Evolutionary conservation across 2,888 invertebrate genomes (phyloP).

Genomic region (Agriotes lineatus): DNA sequence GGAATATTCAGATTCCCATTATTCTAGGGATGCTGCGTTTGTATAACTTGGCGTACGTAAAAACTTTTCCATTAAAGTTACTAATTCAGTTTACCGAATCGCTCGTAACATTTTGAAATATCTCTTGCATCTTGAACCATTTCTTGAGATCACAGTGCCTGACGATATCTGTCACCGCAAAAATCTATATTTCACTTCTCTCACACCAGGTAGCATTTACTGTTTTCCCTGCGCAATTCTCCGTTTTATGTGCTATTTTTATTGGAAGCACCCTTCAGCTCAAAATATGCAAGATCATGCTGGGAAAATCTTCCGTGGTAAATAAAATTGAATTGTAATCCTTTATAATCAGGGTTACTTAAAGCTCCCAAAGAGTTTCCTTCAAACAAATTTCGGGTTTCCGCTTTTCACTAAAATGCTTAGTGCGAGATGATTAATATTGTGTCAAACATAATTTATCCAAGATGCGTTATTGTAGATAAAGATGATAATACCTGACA

Average conservation of each 20-base stretch:
- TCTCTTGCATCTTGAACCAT: background rate
- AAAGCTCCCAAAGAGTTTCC: background rate
- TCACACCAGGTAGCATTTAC: no score
- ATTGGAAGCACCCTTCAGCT: no score
- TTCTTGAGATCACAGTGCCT: no score
- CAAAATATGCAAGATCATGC: no score
- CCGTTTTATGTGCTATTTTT: no score
- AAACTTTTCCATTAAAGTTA: background rate
- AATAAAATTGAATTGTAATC: no score
- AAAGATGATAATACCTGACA: constrained; percentile 19
- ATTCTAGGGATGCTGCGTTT: no score
- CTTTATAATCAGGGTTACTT: background rate
- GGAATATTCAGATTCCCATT: no score
- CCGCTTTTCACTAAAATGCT: background rate
- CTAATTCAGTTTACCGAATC: background rate
- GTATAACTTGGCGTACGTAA: background rate
- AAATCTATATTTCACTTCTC: no score
- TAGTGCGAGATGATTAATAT: constrained; percentile 6
- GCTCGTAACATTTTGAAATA: background rate
- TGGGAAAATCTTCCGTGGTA: no score
- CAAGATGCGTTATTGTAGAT: constrained; percentile 9
- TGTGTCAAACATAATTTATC: constrained; percentile 13
- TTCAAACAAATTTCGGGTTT: background rate
- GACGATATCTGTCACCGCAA: no score
- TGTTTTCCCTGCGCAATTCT: no score